Evolutionary conservation across 2,797 vertebrate species (phyloP).

Genomic region (Myiotriccus ornatus): DNA sequence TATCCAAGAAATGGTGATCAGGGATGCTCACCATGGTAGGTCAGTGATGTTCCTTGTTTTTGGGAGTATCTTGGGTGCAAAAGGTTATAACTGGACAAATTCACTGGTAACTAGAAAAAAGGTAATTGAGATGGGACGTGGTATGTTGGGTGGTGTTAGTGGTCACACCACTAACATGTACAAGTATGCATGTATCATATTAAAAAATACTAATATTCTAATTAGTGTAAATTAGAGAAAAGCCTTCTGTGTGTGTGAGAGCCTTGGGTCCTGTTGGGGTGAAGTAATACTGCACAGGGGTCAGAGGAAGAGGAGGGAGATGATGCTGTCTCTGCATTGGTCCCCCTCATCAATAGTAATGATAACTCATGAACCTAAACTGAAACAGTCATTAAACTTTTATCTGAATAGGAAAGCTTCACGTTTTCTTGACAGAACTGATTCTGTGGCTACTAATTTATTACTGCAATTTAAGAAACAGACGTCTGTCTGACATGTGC

Average conservation of each 20-base stretch:
- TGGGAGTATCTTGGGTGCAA: not conserved
- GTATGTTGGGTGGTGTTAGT: fast-evolving
- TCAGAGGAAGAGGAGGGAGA: not conserved
- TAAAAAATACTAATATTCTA: not conserved
- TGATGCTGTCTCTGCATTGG: not conserved
- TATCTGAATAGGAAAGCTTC: slow-evolving; percentile 29
- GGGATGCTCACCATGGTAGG: not conserved
- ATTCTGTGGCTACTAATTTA: slow-evolving; percentile 61
- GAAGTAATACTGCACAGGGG: not conserved
- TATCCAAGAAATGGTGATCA: not conserved
- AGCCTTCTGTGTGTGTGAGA: not conserved
- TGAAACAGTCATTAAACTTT: slow-evolving; percentile 6
- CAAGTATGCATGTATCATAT: not conserved
- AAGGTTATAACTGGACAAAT: not conserved
- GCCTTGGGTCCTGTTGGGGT: not conserved
- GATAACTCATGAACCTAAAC: not conserved
- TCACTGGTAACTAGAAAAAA: not conserved
- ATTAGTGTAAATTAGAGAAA: not conserved
- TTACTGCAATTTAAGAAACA: slow-evolving; percentile 61
- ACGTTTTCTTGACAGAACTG: slow-evolving; percentile 3
- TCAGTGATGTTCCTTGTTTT: not conserved
- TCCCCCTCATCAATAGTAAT: not conserved
- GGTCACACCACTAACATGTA: fast-evolving
- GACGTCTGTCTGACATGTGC: slow-evolving; percentile 68
- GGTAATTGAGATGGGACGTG: fast-evolving